Evolutionary conservation across 1,140 invertebrate genomes (phyloP).

Genomic region (Cryptotermes secundus): DNA sequence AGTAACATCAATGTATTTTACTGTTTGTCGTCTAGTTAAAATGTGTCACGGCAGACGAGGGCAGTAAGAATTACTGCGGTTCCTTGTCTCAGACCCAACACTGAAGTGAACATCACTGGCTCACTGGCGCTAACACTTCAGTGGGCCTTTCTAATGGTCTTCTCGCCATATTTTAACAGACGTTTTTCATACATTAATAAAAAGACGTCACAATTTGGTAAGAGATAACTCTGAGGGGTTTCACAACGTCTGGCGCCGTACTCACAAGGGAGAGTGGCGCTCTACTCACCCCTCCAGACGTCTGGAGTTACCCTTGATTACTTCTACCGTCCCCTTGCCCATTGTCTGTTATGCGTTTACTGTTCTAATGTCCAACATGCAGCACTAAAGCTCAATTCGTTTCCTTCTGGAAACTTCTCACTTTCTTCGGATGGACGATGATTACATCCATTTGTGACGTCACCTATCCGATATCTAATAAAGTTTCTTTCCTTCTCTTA

Average conservation of each 20-base stretch:
- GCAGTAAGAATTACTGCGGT: too few species aligned
- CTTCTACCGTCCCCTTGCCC: neutral
- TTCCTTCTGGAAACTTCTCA: too few species aligned
- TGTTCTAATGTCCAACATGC: too few species aligned
- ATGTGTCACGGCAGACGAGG: too few species aligned
- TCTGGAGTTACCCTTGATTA: neutral
- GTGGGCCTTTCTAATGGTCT: neutral
- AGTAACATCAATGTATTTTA: too few species aligned
- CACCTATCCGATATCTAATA: too few species aligned
- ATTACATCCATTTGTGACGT: too few species aligned
- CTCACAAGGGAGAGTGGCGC: neutral
- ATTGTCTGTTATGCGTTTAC: neutral
- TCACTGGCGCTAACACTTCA: neutral
- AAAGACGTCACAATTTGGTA: constrained; percentile 12
- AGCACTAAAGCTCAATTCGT: too few species aligned
- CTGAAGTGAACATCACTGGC: neutral
- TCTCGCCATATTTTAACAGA: neutral
- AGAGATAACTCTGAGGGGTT: neutral
- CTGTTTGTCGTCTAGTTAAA: too few species aligned
- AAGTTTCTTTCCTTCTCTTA: too few species aligned
- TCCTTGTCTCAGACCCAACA: too few species aligned
- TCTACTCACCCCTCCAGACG: neutral
- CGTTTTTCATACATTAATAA: neutral
- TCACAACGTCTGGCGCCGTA: neutral
- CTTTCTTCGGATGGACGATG: too few species aligned